phyloP scores from a whole-genome alignment of 2,797 vertebrate species.

The Hypotaenidia okinawae region DNA sequence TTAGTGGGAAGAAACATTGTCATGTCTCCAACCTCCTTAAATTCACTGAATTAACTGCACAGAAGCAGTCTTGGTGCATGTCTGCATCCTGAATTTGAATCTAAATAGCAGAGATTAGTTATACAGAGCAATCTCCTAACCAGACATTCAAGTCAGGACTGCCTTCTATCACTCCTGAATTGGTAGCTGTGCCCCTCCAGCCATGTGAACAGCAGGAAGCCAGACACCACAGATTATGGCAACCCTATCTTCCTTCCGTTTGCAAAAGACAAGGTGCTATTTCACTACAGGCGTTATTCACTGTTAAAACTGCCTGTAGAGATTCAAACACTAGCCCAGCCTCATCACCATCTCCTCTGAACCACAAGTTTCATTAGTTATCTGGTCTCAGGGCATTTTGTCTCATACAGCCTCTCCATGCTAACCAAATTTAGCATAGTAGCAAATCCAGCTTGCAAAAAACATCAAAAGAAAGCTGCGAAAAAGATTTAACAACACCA shows the following conservation, averaged over 20 bases:
- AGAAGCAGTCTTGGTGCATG: neutral
- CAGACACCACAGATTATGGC: neutral
- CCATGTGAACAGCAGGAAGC: neutral
- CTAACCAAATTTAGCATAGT: neutral
- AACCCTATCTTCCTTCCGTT: neutral
- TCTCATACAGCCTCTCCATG: neutral
- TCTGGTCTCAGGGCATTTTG: neutral
- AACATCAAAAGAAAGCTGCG: neutral
- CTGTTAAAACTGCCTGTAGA: neutral
- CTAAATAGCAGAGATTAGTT: neutral
- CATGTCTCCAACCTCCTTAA: constrained; percentile 24
- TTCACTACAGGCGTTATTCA: neutral
- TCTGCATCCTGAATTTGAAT: neutral
- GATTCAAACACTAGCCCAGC: neutral
- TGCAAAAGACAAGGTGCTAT: neutral
- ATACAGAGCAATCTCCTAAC: neutral
- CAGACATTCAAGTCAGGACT: neutral
- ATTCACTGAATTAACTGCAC: constrained; percentile 2
- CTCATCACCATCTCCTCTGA: neutral
- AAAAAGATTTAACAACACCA: neutral
- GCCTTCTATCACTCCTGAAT: neutral
- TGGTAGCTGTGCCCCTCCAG: neutral
- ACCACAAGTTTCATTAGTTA: neutral
- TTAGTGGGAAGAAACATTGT: constrained; percentile 62
- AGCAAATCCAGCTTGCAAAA: neutral